Evolutionary conservation across 2,797 vertebrate species (phyloP), one percentile per base, ranked within the genome.

Genomic region (Phoxinus dragarum): DNA sequence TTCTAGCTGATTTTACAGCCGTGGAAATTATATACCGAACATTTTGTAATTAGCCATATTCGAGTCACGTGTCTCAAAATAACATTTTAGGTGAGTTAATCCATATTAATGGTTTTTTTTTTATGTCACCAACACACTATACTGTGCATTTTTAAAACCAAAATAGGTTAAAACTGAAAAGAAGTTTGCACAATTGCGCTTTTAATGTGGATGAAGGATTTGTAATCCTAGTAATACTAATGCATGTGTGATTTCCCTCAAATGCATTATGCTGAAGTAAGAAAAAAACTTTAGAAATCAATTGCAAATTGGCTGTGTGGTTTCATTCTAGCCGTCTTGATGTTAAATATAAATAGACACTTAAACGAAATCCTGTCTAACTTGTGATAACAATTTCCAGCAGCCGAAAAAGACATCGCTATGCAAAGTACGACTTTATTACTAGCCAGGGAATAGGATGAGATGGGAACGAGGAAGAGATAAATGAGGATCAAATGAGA

Each of bases 401-500:
- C 85, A 73, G 61, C 81, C 17, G 59, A 76, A 81, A 80, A 56
- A 61, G 71, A 75, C 81, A 84, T 84, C 19, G 64, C 77, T 80
- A 80, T 80, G 64, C 61, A 42, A 64, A 68, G 40, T 49, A 49
- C n/a, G 21, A 81, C 64, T 85, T 80, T 68, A 87, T 87, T 77
- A 36, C 64, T 36, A 61, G 64, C 64, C 77, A 47, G 78, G 86
- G 82, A 87, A 79, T 69, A 38, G 59, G 82, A 84, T 81, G 49
- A 81, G 74, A 67, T 68, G 78, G 71, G 77, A 87, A 87, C 9
- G 44, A 81, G 72, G 66, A 76, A 81, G 81, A 81, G 78, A 88
- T 85, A 69, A 88, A 81, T 88, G 31, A 77, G 68, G 79, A 84
- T 76, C 83, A 85, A 86, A 87, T 74, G 47, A 67, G 81, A 83